Conservation (phyloP, 1,140 invertebrate genomes). For the Trichonephila clavipes region DNA sequence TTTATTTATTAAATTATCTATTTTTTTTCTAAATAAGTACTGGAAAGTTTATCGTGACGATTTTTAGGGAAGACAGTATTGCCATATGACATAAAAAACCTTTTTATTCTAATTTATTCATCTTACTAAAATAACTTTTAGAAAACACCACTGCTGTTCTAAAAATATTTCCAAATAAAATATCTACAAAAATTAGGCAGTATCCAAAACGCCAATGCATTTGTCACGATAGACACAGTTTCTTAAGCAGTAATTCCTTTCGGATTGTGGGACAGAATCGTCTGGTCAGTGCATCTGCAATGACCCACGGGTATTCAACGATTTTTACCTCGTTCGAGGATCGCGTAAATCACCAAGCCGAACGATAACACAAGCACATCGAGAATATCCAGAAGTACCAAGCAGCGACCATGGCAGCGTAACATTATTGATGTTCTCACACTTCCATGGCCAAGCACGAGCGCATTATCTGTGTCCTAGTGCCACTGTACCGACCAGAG, state of each 20-base stretch:
- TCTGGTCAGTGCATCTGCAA: slow-evolving; percentile 1
- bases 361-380: slow-evolving; percentile 34
- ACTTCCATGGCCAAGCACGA: slow-evolving; percentile 23
- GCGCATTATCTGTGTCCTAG: slow-evolving; percentile 21
- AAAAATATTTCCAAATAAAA: too few species aligned
- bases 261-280: background rate
- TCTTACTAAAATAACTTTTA: too few species aligned
- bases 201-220: background rate
- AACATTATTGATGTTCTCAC: slow-evolving; percentile 1
- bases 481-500: background rate
- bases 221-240: background rate
- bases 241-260: background rate
- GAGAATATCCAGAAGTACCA: background rate
- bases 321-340: slow-evolving; percentile 36
- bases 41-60: too few species aligned
- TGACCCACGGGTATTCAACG: slow-evolving; percentile 31
- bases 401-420: background rate
- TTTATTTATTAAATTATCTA: too few species aligned
- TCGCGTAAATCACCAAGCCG: slow-evolving; percentile 9
- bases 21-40: too few species aligned
- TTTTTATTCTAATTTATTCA: too few species aligned
- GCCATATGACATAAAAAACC: too few species aligned
- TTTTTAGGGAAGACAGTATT: too few species aligned
- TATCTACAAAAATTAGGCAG: background rate
- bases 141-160: too few species aligned